phyloP scores from a whole-genome alignment of 2,888 invertebrate species.

The Agonopterix subpropinquella region DNA sequence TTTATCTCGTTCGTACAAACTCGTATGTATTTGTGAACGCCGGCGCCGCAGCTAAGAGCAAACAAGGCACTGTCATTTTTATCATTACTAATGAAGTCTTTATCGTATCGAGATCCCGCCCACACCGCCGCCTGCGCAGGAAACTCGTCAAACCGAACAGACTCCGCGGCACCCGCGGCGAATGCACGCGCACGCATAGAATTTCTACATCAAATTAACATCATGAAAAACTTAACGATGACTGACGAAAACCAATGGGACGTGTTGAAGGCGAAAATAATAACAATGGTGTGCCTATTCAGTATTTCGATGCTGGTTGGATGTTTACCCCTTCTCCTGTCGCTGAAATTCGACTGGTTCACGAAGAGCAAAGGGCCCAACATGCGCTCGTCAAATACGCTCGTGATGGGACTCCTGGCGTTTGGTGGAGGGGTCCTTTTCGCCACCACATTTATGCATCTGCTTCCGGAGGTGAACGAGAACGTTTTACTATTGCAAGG shows the following conservation, averaged over 20 bases:
- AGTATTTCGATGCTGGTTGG: constrained; percentile 85
- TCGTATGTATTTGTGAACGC: constrained; percentile 5
- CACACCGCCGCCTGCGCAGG: constrained; percentile 39
- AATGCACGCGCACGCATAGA: background rate
- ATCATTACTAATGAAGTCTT: constrained; percentile 58
- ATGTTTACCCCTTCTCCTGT: constrained; percentile 82
- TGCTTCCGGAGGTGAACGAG: constrained; percentile 87
- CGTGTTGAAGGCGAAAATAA: constrained; percentile 82
- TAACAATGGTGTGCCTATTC: constrained; percentile 87
- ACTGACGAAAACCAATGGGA: constrained; percentile 30
- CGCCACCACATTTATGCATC: constrained; percentile 87
- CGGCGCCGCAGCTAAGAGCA: constrained; percentile 25
- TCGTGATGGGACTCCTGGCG: constrained; percentile 80
- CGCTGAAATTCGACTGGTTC: constrained; percentile 80
- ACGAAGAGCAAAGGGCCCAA: constrained; percentile 50
- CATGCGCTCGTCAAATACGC: constrained; percentile 62
- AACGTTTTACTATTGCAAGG: constrained; percentile 78
- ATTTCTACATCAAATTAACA: background rate
- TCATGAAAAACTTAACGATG: background rate
- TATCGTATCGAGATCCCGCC: constrained; percentile 64
- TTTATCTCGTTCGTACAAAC: no score
- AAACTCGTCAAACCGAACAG: constrained; percentile 39
- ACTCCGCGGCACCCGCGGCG: constrained; percentile 14
- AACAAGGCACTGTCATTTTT: constrained; percentile 46
- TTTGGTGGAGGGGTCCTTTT: constrained; percentile 90